phyloP scores from a whole-genome alignment of 2,888 invertebrate species.

The Melieria picta region DNA sequence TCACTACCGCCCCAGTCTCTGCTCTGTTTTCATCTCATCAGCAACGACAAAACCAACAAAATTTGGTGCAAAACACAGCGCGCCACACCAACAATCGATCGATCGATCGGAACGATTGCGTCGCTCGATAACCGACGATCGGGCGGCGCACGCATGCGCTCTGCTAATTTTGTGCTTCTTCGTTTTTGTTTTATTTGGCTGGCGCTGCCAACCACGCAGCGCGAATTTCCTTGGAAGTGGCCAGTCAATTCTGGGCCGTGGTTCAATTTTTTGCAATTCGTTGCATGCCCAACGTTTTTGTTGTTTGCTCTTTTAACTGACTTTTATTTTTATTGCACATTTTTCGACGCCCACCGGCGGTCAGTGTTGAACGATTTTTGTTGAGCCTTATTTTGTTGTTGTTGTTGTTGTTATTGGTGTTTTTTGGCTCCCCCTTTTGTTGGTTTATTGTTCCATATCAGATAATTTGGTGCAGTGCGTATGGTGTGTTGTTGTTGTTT shows the following conservation, averaged over 20 bases:
- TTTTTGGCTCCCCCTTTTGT: conserved; percentile 33
- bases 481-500: conserved; percentile 3
- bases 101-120: too few relatives aligned
- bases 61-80: too few relatives aligned
- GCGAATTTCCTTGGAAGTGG: conserved; percentile 40
- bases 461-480: conserved; percentile 23
- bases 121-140: too few relatives aligned
- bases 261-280: conserved; percentile 28
- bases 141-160: too few relatives aligned
- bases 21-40: too few relatives aligned
- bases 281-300: conserved; percentile 10
- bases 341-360: conserved; percentile 45
- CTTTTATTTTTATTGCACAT: conserved; percentile 37
- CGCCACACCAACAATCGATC: too few relatives aligned
- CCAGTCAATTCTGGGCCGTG: conserved; percentile 24
- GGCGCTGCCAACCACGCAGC: neutral
- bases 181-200: too few relatives aligned
- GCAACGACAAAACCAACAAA: too few relatives aligned
- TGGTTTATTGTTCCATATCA: conserved; percentile 35
- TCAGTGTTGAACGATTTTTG: conserved; percentile 3
- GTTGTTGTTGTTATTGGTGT: conserved; percentile 8
- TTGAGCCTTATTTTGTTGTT: too few relatives aligned
- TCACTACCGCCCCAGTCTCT: too few relatives aligned
- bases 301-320: conserved; percentile 11
- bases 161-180: too few relatives aligned